phyloP scores from a whole-genome alignment of 2,113 vertebrate species.

The Oxyura jamaicensis region DNA sequence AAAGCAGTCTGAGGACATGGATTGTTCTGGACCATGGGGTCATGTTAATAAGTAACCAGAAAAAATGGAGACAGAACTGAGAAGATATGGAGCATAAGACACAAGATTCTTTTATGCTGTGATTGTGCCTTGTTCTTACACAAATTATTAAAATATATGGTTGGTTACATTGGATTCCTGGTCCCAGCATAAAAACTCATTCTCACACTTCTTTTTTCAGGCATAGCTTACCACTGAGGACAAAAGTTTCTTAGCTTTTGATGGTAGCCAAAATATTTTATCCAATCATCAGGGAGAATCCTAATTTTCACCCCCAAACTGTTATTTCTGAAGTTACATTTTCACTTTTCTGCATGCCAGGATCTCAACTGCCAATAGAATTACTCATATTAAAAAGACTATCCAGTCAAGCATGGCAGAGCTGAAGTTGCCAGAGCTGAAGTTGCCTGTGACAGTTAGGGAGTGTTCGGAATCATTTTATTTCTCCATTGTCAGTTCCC shows the following conservation, averaged over 20 bases:
- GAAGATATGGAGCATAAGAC: background rate
- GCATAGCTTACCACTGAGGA: background rate
- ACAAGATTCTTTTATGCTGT: background rate
- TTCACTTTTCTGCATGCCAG: background rate
- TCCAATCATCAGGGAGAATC: background rate
- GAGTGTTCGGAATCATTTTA: background rate
- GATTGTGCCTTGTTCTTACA: background rate
- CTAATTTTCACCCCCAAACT: background rate
- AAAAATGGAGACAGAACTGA: background rate
- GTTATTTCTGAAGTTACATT: background rate
- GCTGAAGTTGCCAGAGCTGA: background rate
- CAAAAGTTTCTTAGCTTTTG: background rate
- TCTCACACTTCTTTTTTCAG: background rate
- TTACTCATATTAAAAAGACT: background rate
- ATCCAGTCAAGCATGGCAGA: background rate
- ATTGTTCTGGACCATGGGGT: background rate
- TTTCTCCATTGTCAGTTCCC: background rate
- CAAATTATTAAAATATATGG: background rate
- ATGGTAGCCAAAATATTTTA: background rate
- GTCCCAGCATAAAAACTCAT: background rate
- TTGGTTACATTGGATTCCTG: background rate
- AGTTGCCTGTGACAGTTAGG: background rate
- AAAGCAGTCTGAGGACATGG: background rate
- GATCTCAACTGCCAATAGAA: background rate
- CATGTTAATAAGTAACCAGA: constrained; percentile 1